Percentiles rank a stretch among this genome's conserved stretches.
These are phyloP conservation scores for Tiliacea aurago DNA, from an alignment of 2,888 invertebrate genomes.

Conservation along the genomic window DNA sequence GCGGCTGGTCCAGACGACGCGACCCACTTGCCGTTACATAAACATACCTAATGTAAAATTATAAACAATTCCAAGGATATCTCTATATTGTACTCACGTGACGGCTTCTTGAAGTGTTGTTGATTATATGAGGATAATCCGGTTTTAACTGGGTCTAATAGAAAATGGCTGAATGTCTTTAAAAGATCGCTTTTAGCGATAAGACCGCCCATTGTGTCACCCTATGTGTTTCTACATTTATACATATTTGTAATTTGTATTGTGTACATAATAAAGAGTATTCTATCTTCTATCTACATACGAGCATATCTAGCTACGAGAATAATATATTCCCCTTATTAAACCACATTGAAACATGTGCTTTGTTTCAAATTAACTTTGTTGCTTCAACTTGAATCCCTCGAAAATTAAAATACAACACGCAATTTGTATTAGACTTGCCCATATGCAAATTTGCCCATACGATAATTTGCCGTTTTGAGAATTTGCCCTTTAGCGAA, in stretches of 20 bases:
- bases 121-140: slow-evolving; percentile 11
- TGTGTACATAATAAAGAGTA: neutral
- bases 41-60: slow-evolving; percentile 36
- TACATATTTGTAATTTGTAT: neutral
- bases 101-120: slow-evolving; percentile 21
- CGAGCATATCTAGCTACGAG: neutral
- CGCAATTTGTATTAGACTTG: too few species aligned
- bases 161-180: neutral
- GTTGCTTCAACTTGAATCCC: neutral
- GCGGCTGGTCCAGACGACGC: slow-evolving; percentile 78
- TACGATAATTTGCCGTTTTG: too few species aligned
- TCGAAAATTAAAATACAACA: neutral
- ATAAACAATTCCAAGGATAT: slow-evolving; percentile 59
- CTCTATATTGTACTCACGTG: slow-evolving; percentile 3
- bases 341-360: neutral
- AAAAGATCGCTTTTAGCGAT: neutral
- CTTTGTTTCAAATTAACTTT: neutral
- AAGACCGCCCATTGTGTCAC: neutral
- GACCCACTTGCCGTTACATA: slow-evolving; percentile 76
- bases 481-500: too few species aligned
- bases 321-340: neutral
- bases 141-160: neutral
- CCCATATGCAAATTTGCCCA: too few species aligned
- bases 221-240: neutral
- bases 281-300: neutral